phyloP scores from a whole-genome alignment of 2,888 invertebrate species.

The Eustalomyia histrio region DNA sequence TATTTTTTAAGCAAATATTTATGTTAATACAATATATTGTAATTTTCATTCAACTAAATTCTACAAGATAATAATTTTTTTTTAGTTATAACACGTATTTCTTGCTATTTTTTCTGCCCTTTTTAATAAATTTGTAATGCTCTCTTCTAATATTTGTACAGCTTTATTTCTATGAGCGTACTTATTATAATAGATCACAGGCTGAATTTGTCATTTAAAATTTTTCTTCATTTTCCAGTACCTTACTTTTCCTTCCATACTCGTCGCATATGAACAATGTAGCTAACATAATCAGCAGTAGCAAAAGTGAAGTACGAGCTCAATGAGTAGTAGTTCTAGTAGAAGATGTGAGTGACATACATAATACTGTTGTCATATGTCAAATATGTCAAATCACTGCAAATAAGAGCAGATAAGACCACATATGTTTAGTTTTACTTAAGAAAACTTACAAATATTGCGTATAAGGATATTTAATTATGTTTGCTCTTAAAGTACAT shows the following conservation, averaged over 20 bases:
- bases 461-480: background rate
- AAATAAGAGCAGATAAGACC: constrained; percentile 28
- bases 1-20: too few species aligned
- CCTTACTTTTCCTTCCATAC: too few species aligned
- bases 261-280: too few species aligned
- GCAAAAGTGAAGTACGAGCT: background rate
- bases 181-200: background rate
- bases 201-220: background rate
- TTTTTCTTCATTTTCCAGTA: background rate
- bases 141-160: too few species aligned
- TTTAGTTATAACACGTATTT: too few species aligned
- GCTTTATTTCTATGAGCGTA: too few species aligned
- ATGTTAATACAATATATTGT: too few species aligned
- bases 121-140: too few species aligned
- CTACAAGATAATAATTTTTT: too few species aligned
- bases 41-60: too few species aligned
- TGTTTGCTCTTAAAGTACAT: background rate
- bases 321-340: background rate
- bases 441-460: background rate
- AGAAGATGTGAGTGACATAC: constrained; percentile 25
- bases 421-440: constrained; percentile 39
- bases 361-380: constrained; percentile 38
- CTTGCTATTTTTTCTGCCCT: too few species aligned
- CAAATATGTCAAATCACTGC: constrained; percentile 51
- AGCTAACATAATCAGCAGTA: background rate